A percentile compares a stretch with the other conserved stretches of the same genome.
Conservation (phyloP, 2,797 vertebrate species). For the Todus mexicanus region DNA sequence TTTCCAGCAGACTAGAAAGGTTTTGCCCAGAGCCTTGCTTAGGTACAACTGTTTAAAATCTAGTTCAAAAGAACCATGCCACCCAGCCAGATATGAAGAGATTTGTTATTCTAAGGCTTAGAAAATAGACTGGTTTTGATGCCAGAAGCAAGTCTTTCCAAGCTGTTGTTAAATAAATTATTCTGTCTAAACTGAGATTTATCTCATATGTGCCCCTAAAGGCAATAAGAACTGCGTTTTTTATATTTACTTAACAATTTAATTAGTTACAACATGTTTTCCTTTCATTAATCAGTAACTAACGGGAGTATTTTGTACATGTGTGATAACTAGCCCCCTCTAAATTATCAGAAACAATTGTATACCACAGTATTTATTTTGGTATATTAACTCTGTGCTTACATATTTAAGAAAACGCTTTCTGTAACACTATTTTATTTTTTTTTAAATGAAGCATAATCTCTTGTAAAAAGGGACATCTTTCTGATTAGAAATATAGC, state of each 20-base stretch:
- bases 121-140: slow-evolving; percentile 1
- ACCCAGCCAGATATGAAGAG: slow-evolving; percentile 48
- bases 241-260: background rate
- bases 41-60: slow-evolving; percentile 24
- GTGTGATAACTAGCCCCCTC: background rate
- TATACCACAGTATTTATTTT: background rate
- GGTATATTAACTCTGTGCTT: background rate
- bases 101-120: slow-evolving; percentile 16
- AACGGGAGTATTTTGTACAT: background rate
- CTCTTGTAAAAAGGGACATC: background rate
- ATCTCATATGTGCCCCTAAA: background rate
- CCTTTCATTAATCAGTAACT: background rate
- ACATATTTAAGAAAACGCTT: background rate
- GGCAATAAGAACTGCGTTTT: background rate
- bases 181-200: slow-evolving; percentile 25
- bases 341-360: background rate
- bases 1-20: slow-evolving; percentile 10
- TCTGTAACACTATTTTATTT: background rate
- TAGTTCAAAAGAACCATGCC: slow-evolving; percentile 33
- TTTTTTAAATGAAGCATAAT: too few relatives aligned
- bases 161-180: slow-evolving; percentile 12
- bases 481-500: background rate
- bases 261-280: slow-evolving; percentile 43
- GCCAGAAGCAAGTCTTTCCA: slow-evolving; percentile 12
- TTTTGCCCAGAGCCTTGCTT: slow-evolving; percentile 22